Base-by-base conservation (phyloP, 2,797 vertebrate species). In the Rhynchonycteris naso region DNA sequence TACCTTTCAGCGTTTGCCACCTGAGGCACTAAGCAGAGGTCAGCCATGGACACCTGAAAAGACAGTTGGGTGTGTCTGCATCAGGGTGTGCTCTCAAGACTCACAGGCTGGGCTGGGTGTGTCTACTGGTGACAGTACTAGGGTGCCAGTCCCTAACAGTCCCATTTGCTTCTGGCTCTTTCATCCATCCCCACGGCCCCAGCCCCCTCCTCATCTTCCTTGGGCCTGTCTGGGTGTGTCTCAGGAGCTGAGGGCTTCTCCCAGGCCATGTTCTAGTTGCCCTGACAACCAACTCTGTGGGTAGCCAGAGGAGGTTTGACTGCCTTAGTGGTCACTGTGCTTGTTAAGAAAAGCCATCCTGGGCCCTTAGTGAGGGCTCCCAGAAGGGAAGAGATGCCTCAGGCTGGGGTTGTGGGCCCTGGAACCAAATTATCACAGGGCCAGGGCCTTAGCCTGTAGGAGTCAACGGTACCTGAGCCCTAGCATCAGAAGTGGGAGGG, bases 1-100 rank as follows among this genome's bases (percentile, higher is more conserved):
- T 98, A 99, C 99, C 99, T 99, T 83, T 99, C 98, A 93, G 99
- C 99, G 87, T 99, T 99, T 97, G 98, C 98, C 97, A 99, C 99
- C 96, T 99, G 99, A 89, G 99, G 99, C 14, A 98, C 99, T 97
- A 99, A 98, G 98, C 99, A 99, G 84, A 99, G 97, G 96, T 99
- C 99, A 89, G 99, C 99, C 99, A 99, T 99, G 80, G 99, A 99
- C 88, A 99, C 98, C 99, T 99, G 94, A 97, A 97, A 93, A 90
- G 85, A 81, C 95, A 24, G 95, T 19, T 74, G 61, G 50, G 96
- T 10, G 28, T 24, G 56, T 92, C 35, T 43, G 33, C 7, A 7
- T 43, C n/a, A 66, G 68, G 43, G 52, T 76, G 22, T 2, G 7
- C 7, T 83, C 47, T 33, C 15, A 7, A 30, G 69, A 43, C 56